phyloP scores from a whole-genome alignment of 2,888 invertebrate genomes.

The Dichetophora obliterata region DNA sequence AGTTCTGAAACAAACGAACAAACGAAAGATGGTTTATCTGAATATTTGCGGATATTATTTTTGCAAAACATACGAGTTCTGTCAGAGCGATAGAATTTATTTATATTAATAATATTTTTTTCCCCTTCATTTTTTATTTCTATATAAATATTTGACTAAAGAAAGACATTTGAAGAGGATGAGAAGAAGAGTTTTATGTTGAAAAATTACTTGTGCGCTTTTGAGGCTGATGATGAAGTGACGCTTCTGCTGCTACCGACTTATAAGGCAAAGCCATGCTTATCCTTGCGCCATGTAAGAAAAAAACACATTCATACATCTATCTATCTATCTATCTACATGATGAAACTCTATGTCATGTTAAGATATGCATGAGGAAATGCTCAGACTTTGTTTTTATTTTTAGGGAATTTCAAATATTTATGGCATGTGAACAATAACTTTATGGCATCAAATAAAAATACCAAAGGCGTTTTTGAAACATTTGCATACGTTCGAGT shows the following conservation, averaged over 20 bases:
- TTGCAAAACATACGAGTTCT: too few species aligned
- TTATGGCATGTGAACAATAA: too few species aligned
- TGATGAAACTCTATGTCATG: neutral
- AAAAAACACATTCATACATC: neutral
- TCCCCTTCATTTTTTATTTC: neutral
- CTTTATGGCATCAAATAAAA: too few species aligned
- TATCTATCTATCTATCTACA: neutral
- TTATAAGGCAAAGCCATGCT: neutral
- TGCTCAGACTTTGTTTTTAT: neutral
- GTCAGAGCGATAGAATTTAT: neutral
- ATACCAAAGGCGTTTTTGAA: too few species aligned
- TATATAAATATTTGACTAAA: neutral
- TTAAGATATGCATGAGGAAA: conserved; percentile 3
- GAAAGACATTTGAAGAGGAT: neutral
- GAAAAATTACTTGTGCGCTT: neutral
- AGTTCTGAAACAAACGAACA: conserved; percentile 10
- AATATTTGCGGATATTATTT: too few species aligned
- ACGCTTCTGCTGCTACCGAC: neutral
- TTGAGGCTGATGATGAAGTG: conserved; percentile 3
- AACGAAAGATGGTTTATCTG: too few species aligned
- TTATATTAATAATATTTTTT: neutral
- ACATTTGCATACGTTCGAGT: too few species aligned
- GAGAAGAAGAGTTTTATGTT: neutral
- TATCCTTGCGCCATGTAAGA: neutral
- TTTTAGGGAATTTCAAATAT: too few species aligned